Evolutionary conservation across 92 coral and sea anemone genomes (phyloP).

Genomic region (Heliopora coerulea): DNA sequence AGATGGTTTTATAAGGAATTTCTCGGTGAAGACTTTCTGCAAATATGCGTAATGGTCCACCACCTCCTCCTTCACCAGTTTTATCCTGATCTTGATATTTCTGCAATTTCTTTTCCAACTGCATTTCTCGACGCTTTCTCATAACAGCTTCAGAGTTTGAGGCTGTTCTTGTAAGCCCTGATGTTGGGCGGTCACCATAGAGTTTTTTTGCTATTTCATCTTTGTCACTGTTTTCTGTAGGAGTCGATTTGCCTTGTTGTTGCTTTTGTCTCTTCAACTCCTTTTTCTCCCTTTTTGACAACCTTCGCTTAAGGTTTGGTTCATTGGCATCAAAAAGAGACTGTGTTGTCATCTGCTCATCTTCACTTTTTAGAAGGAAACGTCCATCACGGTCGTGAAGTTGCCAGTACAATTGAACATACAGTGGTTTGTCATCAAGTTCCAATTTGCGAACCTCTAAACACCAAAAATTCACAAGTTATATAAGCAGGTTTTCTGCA

Average conservation of each 20-base stretch:
- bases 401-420: slow-evolving; percentile 90
- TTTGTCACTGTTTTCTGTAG: slow-evolving; percentile 53
- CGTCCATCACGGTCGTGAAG: slow-evolving; percentile 88
- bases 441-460: slow-evolving; percentile 72
- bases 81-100: slow-evolving; percentile 68
- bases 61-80: slow-evolving; percentile 67
- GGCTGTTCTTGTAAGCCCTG: slow-evolving; percentile 83
- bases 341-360: slow-evolving; percentile 74
- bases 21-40: slow-evolving; percentile 94
- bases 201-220: slow-evolving; percentile 76
- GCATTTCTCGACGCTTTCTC: slow-evolving; percentile 83
- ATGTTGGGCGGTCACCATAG: slow-evolving; percentile 84
- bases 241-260: slow-evolving; percentile 59
- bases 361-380: slow-evolving; percentile 85
- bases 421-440: slow-evolving; percentile 66
- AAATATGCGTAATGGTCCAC: slow-evolving; percentile 92
- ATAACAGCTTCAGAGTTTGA: slow-evolving; percentile 98
- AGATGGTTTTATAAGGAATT: slow-evolving; percentile 90
- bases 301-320: slow-evolving; percentile 65
- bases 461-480: neutral
- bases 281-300: slow-evolving; percentile 90
- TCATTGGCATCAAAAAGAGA: slow-evolving; percentile 67
- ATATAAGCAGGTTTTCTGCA: neutral
- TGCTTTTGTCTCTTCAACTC: slow-evolving; percentile 68
- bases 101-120: slow-evolving; percentile 71